A percentile compares a stretch with the other conserved stretches of the same genome.
phyloP scores from a whole-genome alignment of 2,888 invertebrate species.

The Agrotis clavis region DNA sequence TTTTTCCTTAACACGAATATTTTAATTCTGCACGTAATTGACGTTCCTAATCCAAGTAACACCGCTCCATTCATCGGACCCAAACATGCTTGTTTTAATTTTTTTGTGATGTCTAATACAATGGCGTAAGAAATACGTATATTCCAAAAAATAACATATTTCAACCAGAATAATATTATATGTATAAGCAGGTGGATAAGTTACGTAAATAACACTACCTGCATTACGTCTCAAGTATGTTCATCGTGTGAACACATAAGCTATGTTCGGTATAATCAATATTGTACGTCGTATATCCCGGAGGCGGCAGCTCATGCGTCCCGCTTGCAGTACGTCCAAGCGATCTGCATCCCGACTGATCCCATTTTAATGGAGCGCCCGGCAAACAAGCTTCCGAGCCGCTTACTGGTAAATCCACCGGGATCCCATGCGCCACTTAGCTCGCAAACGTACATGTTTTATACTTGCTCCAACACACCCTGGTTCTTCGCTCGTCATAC shows the following conservation, averaged over 20 bases:
- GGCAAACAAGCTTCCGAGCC: constrained; percentile 89
- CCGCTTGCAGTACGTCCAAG: constrained; percentile 80
- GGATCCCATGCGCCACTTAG: constrained; percentile 89
- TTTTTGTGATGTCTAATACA: not conserved
- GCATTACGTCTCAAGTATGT: constrained; percentile 44
- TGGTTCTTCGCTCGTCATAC: constrained; percentile 54
- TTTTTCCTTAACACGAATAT: too few species aligned
- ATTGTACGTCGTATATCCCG: constrained; percentile 68
- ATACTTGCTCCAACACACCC: constrained; percentile 66
- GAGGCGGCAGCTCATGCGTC: constrained; percentile 71
- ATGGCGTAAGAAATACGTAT: not conserved
- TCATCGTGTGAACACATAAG: constrained; percentile 44
- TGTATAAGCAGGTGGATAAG: not conserved
- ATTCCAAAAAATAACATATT: not conserved
- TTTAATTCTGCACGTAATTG: too few species aligned
- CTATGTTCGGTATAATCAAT: constrained; percentile 59
- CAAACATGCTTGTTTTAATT: not conserved
- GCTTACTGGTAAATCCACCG: constrained; percentile 89
- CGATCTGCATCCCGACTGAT: constrained; percentile 90
- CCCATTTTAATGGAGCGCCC: constrained; percentile 91
- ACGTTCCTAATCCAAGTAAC: too few species aligned
- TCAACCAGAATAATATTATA: not conserved
- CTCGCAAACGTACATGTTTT: constrained; percentile 79
- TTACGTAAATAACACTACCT: constrained; percentile 44
- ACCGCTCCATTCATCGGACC: not conserved